A percentile compares a stretch with the other conserved stretches of the same genome.
phyloP scores from a whole-genome alignment of 2,797 vertebrate genomes.

The Salarias fasciatus region DNA sequence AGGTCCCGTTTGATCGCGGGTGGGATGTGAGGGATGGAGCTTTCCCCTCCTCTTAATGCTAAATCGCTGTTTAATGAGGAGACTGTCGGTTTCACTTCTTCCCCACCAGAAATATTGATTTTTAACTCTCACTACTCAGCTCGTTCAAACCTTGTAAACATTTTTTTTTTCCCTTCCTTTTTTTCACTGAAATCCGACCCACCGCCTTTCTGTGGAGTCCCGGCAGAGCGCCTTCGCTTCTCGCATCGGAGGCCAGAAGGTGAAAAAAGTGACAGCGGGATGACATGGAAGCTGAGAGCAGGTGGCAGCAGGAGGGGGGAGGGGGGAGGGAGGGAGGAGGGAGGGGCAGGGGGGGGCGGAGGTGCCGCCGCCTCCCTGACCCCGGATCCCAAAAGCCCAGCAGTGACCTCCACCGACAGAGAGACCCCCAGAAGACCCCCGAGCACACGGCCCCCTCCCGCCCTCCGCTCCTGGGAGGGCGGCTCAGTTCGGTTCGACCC shows the following conservation, averaged over 20 bases:
- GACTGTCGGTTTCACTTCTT: conserved; percentile 47
- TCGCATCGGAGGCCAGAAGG: conserved; percentile 76
- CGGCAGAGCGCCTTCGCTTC: conserved; percentile 73
- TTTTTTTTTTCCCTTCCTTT: conserved; percentile 43
- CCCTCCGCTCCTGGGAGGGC: conserved; percentile 43
- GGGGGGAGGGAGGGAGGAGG: no score
- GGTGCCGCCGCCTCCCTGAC: no score
- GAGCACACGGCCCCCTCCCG: conserved; percentile 18
- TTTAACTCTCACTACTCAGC: conserved; percentile 45
- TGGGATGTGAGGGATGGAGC: conserved; percentile 53
- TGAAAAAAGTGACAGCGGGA: conserved; percentile 89
- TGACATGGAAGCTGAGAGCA: conserved; percentile 86
- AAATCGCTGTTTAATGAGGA: conserved; percentile 53
- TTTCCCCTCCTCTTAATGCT: conserved; percentile 47
- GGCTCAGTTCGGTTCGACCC: conserved; percentile 61
- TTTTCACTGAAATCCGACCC: conserved; percentile 59
- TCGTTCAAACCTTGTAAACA: conserved; percentile 69
- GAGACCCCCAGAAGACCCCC: conserved; percentile 58
- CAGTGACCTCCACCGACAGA: conserved; percentile 25
- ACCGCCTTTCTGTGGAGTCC: conserved; percentile 75
- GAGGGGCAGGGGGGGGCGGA: no score
- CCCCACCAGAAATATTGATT: conserved; percentile 55
- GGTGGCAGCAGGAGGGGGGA: conserved; percentile 59
- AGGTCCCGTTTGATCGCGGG: conserved; percentile 57
- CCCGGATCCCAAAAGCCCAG: conserved; percentile 76